These are phyloP conservation scores for Excalfactoria chinensis DNA, from an alignment of 2,113 vertebrate species.

Conservation along the genomic window DNA sequence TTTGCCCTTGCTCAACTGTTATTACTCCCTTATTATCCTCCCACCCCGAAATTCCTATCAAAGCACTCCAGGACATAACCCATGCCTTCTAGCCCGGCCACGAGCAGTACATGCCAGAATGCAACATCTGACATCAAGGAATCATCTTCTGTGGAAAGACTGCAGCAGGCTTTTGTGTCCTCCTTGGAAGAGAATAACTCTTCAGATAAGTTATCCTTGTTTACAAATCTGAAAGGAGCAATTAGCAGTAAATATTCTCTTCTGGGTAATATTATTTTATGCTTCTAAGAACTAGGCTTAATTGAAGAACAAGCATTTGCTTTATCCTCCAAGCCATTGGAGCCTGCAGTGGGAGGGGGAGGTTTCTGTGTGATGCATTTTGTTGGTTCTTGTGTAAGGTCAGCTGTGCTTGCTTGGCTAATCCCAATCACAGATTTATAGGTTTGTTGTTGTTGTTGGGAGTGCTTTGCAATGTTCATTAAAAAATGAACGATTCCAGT, in stretches of 20 bases:
- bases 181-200: background rate
- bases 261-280: background rate
- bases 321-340: background rate
- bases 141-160: background rate
- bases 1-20: background rate
- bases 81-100: background rate
- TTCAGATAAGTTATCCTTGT: background rate
- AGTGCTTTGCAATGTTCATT: background rate
- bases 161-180: background rate
- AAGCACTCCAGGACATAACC: background rate
- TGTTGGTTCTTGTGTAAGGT: background rate
- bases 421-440: background rate
- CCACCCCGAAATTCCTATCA: background rate
- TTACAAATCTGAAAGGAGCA: conserved; percentile 2
- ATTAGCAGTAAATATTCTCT: conserved; percentile 5
- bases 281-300: background rate
- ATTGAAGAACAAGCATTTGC: background rate
- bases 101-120: background rate
- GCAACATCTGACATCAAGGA: background rate
- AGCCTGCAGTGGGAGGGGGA: background rate
- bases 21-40: background rate
- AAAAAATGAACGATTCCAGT: background rate
- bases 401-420: background rate
- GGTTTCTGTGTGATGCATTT: background rate
- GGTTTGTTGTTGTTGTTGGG: background rate